Evolutionary conservation across 1,140 invertebrate genomes (phyloP), one percentile per base, ranked within the genome.

Genomic region (Cardiocondyla obscurior): DNA sequence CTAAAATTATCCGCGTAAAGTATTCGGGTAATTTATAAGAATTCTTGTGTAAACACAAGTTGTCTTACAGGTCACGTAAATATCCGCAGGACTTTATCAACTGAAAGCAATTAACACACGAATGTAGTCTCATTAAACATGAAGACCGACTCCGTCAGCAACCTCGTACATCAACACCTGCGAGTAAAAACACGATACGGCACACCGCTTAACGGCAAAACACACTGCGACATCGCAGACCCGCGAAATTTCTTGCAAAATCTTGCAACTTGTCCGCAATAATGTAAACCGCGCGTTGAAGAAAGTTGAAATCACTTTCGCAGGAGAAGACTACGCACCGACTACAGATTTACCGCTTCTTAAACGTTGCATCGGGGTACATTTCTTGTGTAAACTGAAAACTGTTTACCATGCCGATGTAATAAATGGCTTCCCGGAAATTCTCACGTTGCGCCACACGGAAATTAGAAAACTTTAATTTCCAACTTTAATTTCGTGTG

Each of bases 401-500:
- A 79, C 62, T 79, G 55, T 64, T 62, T 60, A 57, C 12, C 14
- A 7, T 30, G 10, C 16, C n/a, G 16, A 55, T 53, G 19, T 79
- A 79, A 79, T 69, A 79, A 79, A 79, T 53, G 46, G 19, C 25
- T 28, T n/a, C n/a, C 12, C 46, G 46, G 33, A 79, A 79, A 67
- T 79, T 79, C 22, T 22, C 46, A 67, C 74, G 49, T 79, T 30
- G 16, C n/a, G n/a, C 16, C 3, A 51, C 28, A 22, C 62, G 46
- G 22, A 69, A 53, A 79, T 79, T 79, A 79, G 62, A 53, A 79
- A 79, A 79, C 74, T 79, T 79, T 79, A 79, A 79, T 67, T 77
- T 53, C 44, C 16, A 65, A 49, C 42, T 16, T 44, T 44, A 44
- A 46, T 46, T 46, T 46, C 2, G 33, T 2, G 22, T 42, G 33